Base-by-base conservation (phyloP, 2,888 invertebrate species). In the Campoplex nolae region DNA sequence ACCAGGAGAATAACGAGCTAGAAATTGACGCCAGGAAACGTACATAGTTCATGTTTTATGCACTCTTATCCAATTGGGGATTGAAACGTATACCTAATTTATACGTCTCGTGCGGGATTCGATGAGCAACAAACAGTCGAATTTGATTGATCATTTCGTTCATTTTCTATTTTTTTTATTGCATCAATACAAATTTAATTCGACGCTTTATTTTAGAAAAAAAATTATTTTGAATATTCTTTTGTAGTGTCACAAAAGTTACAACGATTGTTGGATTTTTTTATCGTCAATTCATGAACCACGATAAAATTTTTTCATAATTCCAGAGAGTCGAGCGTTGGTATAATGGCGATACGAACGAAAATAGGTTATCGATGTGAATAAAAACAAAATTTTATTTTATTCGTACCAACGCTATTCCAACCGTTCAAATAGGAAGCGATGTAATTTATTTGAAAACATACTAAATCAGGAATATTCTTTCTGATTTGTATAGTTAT, bases 1-100 rank as follows among this genome's bases (percentile, higher is more conserved):
- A 70, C 71, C 38, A 18, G 58, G 8, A 35, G 67, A 71, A 83
- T 83, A 86, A 86, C 83, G 86, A 86, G 80, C 86, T 83, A 83
- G 86, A 83, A 83, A 86, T 81, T 86, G 83, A 42, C 80, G 73
- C 71, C 80, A 67, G 54, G 70, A 83, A 80, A 80, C 71, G 51
- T 35, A 16, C 23, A 9, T 8, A 28, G 54, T 75, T 45, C 62
- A 28, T 18, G 58, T n/a, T 74, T 1, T 48, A n/a, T n/a, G 48
- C 45, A 38, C 56, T 51, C 54, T 35, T 73, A 35, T 8, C 16
- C 58, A 13, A 56, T 56, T 35, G 23, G 45, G 28, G 42, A 75
- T 75, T 82, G 74, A 74, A 85, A 68, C 48, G 54, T 65, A 67
- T 32, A 23, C 8, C 38, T 42, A 56, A 74, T 74, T 81, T 68